A percentile compares a stretch with the other conserved stretches of the same genome.
Evolutionary conservation across 2,797 vertebrate species (phyloP).

Genomic region (Staurois parvus): DNA sequence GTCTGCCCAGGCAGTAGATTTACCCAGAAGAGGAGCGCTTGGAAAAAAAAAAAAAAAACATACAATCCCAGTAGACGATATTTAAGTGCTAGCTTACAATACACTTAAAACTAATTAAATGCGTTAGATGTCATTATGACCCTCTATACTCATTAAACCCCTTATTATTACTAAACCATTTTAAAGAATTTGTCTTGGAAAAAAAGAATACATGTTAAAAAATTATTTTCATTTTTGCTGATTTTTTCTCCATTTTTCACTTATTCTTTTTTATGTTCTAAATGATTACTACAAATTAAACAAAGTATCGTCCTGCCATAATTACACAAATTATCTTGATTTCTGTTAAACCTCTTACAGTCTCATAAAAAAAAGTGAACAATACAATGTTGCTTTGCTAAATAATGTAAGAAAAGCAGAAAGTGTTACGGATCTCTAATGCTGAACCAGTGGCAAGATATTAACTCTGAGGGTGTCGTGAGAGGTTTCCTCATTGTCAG

Average conservation of each 20-base stretch:
- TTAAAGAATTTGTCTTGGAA: constrained; percentile 72
- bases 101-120: constrained; percentile 76
- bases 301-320: constrained; percentile 64
- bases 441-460: constrained; percentile 55
- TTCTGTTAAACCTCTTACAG: constrained; percentile 37
- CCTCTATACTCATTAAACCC: constrained; percentile 79
- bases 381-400: constrained; percentile 13
- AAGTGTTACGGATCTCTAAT: constrained; percentile 55
- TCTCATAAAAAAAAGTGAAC: constrained; percentile 40
- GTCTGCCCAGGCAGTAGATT: constrained; percentile 80
- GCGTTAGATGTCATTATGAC: constrained; percentile 79
- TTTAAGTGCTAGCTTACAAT: constrained; percentile 79
- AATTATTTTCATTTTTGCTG: constrained; percentile 66
- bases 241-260: constrained; percentile 63
- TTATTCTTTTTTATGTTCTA: constrained; percentile 49
- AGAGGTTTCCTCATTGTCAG: constrained; percentile 68
- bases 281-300: constrained; percentile 67
- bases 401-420: constrained; percentile 30
- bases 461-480: constrained; percentile 70
- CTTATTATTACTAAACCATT: constrained; percentile 74
- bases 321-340: constrained; percentile 67
- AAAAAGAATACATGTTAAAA: constrained; percentile 67
- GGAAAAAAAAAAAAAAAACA: constrained; percentile 67
- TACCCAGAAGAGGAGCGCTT: constrained; percentile 77
- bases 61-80: constrained; percentile 80